Conservation (phyloP, 2,888 invertebrate species). For the Ypsolopha sequella region DNA sequence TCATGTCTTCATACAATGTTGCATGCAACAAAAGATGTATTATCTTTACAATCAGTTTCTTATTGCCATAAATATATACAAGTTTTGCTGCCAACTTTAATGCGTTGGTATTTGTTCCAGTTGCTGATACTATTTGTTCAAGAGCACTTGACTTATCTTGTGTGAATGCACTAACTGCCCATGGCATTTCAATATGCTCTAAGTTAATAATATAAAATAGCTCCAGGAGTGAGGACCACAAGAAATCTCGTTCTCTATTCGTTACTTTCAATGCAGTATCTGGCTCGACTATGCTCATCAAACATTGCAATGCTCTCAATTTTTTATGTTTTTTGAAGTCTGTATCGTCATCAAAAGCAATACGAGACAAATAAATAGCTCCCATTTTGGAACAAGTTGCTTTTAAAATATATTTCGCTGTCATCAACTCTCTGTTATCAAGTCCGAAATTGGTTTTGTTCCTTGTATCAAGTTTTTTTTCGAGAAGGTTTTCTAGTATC, state of each 20-base stretch:
- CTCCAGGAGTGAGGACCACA: slow-evolving; percentile 56
- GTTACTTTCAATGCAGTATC: slow-evolving; percentile 60
- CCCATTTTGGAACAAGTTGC: slow-evolving; percentile 66
- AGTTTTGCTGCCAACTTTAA: slow-evolving; percentile 46
- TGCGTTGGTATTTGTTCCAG: slow-evolving; percentile 38
- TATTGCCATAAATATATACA: slow-evolving; percentile 38
- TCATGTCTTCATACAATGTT: slow-evolving; percentile 46
- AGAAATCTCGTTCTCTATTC: slow-evolving; percentile 42
- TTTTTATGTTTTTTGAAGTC: slow-evolving; percentile 58
- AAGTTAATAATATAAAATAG: slow-evolving; percentile 47
- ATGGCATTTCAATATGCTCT: slow-evolving; percentile 59
- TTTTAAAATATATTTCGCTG: slow-evolving; percentile 60
- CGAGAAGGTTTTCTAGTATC: slow-evolving; percentile 56
- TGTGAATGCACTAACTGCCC: slow-evolving; percentile 50
- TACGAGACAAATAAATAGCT: slow-evolving; percentile 59
- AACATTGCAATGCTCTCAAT: slow-evolving; percentile 58
- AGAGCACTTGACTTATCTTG: slow-evolving; percentile 52
- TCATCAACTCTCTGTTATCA: slow-evolving; percentile 45
- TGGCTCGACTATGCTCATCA: slow-evolving; percentile 56
- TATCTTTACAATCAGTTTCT: slow-evolving; percentile 31
- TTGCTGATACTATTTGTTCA: slow-evolving; percentile 44
- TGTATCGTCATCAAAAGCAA: slow-evolving; percentile 58
- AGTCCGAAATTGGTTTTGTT: slow-evolving; percentile 30
- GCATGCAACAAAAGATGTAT: slow-evolving; percentile 40
- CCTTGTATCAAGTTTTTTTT: slow-evolving; percentile 35